phyloP scores from a whole-genome alignment of 2,113 vertebrate species.

The Pterocles gutturalis region DNA sequence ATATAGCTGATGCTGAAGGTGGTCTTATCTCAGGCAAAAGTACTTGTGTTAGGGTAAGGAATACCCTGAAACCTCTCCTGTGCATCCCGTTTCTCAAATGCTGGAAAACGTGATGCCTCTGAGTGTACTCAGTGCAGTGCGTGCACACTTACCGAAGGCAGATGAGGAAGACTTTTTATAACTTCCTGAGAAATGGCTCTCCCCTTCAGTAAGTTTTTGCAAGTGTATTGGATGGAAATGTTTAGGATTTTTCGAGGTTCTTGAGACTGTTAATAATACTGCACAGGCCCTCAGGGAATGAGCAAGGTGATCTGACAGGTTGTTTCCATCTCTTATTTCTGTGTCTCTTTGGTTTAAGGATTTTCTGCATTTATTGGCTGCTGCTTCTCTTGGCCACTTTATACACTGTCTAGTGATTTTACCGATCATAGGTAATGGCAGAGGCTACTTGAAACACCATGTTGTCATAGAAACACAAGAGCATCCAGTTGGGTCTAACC shows the following conservation, averaged over 20 bases:
- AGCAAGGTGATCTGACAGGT: constrained; percentile 27
- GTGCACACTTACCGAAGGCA: not conserved
- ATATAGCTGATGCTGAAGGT: not conserved
- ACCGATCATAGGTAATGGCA: constrained; percentile 32
- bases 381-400: constrained; percentile 45
- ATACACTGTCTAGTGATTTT: constrained; percentile 14
- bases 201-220: constrained; percentile 31
- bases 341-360: constrained; percentile 60
- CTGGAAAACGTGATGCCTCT: not conserved
- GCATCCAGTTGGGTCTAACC: constrained; percentile 46
- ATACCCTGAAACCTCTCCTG: not conserved
- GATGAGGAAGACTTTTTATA: not conserved
- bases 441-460: not conserved
- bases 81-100: not conserved
- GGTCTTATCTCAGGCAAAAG: not conserved
- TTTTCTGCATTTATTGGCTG: constrained; percentile 59
- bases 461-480: constrained; percentile 66
- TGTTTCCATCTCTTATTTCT: constrained; percentile 49
- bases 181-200: constrained; percentile 39
- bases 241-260: constrained; percentile 50
- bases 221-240: constrained; percentile 15
- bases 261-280: constrained; percentile 37
- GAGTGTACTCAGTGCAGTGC: accelerated
- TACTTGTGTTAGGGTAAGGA: not conserved
- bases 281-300: constrained; percentile 1